Conservation (phyloP, 1,140 invertebrate species). For the Neodiprion fabricii region DNA sequence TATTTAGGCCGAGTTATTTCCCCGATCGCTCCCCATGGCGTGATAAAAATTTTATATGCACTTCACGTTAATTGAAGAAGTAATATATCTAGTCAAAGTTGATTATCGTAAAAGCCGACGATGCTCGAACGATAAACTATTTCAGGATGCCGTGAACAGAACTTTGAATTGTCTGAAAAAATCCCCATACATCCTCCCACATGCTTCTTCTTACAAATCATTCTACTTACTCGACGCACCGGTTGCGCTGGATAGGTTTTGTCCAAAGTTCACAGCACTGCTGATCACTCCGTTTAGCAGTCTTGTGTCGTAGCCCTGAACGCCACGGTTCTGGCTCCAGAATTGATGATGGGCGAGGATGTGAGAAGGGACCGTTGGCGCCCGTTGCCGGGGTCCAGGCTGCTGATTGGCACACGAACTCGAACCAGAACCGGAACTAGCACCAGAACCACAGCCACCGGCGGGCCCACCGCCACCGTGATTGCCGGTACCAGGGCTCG, state of each 20-base stretch:
- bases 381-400: constrained; percentile 51
- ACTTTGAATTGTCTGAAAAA: too few relatives aligned
- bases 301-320: constrained; percentile 64
- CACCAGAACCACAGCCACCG: neutral
- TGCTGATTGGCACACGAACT: constrained; percentile 40
- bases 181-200: too few relatives aligned
- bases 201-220: too few relatives aligned
- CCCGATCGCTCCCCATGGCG: too few relatives aligned
- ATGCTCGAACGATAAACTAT: too few relatives aligned
- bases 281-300: constrained; percentile 59
- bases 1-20: too few relatives aligned
- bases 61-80: too few relatives aligned
- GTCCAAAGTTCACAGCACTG: constrained; percentile 58
- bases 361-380: constrained; percentile 59
- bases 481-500: constrained; percentile 38
- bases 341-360: constrained; percentile 59
- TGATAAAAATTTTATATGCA: too few relatives aligned
- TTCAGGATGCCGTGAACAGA: too few relatives aligned
- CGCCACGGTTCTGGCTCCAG: constrained; percentile 58
- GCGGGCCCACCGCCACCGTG: neutral
- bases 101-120: too few relatives aligned
- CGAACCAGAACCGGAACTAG: neutral
- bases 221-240: constrained; percentile 30
- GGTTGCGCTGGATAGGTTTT: constrained; percentile 44
- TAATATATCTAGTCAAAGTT: too few relatives aligned